phyloP scores from a whole-genome alignment of 2,888 invertebrate genomes.

The Agrilus biguttatus region DNA sequence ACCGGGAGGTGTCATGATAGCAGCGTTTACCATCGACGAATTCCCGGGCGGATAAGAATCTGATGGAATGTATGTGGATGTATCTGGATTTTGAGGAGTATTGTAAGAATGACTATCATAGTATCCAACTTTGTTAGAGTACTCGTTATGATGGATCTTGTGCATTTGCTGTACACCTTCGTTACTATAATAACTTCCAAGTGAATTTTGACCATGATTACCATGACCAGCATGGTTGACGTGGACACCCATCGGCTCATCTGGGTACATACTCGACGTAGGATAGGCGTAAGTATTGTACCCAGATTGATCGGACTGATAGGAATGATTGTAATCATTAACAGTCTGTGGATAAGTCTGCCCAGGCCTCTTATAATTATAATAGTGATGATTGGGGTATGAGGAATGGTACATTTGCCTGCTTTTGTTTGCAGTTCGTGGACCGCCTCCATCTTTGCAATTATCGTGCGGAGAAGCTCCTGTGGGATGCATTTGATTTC shows the following conservation, averaged over 20 bases:
- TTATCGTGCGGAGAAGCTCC: constrained; percentile 10
- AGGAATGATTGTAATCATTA: constrained; percentile 22
- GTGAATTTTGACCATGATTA: constrained; percentile 15
- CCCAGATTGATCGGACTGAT: constrained; percentile 21
- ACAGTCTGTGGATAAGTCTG: constrained; percentile 20
- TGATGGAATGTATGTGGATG: constrained; percentile 32
- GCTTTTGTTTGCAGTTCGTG: constrained; percentile 18
- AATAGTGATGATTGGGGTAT: constrained; percentile 35
- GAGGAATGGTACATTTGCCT: constrained; percentile 31
- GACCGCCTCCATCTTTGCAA: constrained; percentile 14
- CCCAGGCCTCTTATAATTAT: constrained; percentile 32
- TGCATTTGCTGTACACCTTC: constrained; percentile 24
- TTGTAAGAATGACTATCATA: constrained; percentile 40
- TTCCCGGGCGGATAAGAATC: constrained; percentile 32
- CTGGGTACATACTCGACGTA: constrained; percentile 23
- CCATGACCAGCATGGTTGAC: constrained; percentile 19
- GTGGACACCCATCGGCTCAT: constrained; percentile 19
- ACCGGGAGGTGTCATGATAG: constrained; percentile 45
- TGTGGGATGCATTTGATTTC: constrained; percentile 21
- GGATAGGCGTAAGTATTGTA: constrained; percentile 28
- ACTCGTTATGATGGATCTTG: constrained; percentile 22
- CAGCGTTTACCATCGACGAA: constrained; percentile 33
- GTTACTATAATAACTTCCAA: constrained; percentile 23
- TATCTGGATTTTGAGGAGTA: constrained; percentile 33
- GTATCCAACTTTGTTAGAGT: constrained; percentile 31